Evolutionary conservation across 2,113 vertebrate species (phyloP), one percentile per base, ranked within the genome.

Genomic region (Clarias macrocephalus): DNA sequence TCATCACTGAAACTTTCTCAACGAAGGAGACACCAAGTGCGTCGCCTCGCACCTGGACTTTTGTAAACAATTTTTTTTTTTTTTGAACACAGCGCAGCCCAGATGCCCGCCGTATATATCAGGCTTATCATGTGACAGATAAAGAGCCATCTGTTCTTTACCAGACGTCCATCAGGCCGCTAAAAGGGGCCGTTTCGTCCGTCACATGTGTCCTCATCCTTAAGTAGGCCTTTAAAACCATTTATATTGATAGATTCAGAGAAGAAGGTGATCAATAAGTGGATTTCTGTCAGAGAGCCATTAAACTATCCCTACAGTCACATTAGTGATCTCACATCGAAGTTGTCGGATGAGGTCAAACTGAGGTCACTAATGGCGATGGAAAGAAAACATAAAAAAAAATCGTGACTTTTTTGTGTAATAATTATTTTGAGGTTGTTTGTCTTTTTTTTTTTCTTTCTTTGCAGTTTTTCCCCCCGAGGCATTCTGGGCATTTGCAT

Each of bases 221-320:
- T 94, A 94, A 95, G 93, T 94, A 93, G 89, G 87, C 87, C 93
- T 95, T 92, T 94, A 92, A 94, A 92, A 92, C 87, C 79, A 18
- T 72, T 68, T 57, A 12, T 95, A 95, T 95, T 93, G 95, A 95
- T 92, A 92, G 89, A 93, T 94, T 95, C 92, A 94, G 93, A 94
- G 94, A 91, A 91, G 90, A n/a, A 76, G 82, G 54, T 87, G 93
- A 94, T 94, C 94, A 93, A 92, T 93, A 90, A 89, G 86, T 87
- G 90, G 91, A 91, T 90, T 85, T 84, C 85, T 89, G 89, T 93
- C 92, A 83, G 73, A 79, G 86, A 88, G 89, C 89, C 85, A 73
- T 90, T 87, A 86, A 83, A 76, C 57, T 2, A 2, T 57, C 84
- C 89, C 63, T 77, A 75, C 85, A 84, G 80, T 84, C 65, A 84